A percentile compares a stretch with the other conserved stretches of the same genome.
These are phyloP conservation scores for Emmelina monodactyla DNA, from an alignment of 2,888 invertebrate species.

Conservation along the genomic window DNA sequence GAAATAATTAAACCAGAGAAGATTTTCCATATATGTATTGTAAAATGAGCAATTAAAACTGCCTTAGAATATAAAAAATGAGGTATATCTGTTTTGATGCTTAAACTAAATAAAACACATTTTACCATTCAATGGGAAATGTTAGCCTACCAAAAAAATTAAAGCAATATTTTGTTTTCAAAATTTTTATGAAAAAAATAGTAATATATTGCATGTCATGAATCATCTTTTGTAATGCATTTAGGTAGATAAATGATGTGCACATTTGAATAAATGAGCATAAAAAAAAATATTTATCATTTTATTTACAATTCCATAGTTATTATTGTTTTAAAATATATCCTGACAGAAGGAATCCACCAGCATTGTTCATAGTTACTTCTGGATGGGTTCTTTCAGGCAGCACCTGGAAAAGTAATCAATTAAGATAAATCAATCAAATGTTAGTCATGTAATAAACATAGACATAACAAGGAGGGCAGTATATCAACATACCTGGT, in stretches of 20 bases:
- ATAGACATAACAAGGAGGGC: too few relatives aligned
- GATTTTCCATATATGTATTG: too few relatives aligned
- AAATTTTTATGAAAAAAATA: conserved; percentile 1
- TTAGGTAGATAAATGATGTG: conserved; percentile 31
- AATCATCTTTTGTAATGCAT: conserved; percentile 40
- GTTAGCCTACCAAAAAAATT: too few relatives aligned
- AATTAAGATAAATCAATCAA: too few relatives aligned
- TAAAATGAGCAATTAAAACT: too few relatives aligned
- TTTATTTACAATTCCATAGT: conserved; percentile 2
- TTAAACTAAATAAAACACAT: too few relatives aligned
- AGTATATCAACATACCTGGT: too few relatives aligned
- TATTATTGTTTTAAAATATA: conserved; percentile 48
- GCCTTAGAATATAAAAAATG: too few relatives aligned
- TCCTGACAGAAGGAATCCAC: conserved; percentile 89
- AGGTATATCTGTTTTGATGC: too few relatives aligned
- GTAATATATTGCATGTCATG: conserved; percentile 1
- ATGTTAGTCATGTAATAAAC: too few relatives aligned
- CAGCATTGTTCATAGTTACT: conserved; percentile 86
- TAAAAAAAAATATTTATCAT: background rate
- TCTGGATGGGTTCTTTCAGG: conserved; percentile 94
- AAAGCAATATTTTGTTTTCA: conserved; percentile 1
- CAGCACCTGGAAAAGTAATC: conserved; percentile 62
- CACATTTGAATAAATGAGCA: conserved; percentile 41
- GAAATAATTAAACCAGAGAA: too few relatives aligned
- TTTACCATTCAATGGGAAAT: background rate